phyloP scores from a whole-genome alignment of 2,113 vertebrate genomes.

The Gobiocypris rarus region DNA sequence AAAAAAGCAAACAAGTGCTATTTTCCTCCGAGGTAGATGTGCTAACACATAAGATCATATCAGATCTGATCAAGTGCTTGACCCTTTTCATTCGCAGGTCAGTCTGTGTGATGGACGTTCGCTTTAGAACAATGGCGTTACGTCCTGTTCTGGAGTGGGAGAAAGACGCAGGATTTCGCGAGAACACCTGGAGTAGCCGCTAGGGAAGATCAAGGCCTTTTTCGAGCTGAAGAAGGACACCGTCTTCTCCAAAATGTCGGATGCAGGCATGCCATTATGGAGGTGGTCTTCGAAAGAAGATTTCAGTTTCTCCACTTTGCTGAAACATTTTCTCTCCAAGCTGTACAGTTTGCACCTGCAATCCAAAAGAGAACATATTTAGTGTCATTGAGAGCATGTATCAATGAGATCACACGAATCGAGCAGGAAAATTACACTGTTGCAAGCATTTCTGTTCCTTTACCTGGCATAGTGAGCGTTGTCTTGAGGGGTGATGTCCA shows the following conservation, averaged over 20 bases:
- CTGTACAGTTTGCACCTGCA: constrained; percentile 74
- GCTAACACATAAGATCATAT: constrained; percentile 23
- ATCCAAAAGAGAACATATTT: constrained; percentile 30
- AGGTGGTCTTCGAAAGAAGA: constrained; percentile 70
- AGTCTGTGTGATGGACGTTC: constrained; percentile 19
- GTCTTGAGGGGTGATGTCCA: constrained; percentile 71
- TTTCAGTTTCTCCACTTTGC: constrained; percentile 73
- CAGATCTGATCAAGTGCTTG: constrained; percentile 27
- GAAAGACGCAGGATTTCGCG: constrained; percentile 74
- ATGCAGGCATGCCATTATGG: constrained; percentile 66
- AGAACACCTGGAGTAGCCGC: constrained; percentile 74
- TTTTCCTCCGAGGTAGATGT: constrained; percentile 39
- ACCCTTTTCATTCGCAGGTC: neutral
- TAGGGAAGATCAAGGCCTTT: constrained; percentile 69
- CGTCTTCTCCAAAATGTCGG: constrained; percentile 77
- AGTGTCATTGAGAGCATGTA: neutral
- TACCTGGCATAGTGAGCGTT: constrained; percentile 73
- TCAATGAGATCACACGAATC: neutral
- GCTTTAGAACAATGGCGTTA: constrained; percentile 66
- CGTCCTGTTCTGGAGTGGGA: constrained; percentile 67
- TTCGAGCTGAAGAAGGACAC: constrained; percentile 75
- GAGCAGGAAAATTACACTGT: neutral
- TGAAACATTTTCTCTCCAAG: constrained; percentile 74
- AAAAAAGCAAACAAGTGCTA: constrained; percentile 31
- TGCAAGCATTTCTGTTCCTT: neutral